A percentile compares a stretch with the other conserved stretches of the same genome.
Conservation (phyloP, 2,888 invertebrate species). For the Drosophila gaucha region DNA sequence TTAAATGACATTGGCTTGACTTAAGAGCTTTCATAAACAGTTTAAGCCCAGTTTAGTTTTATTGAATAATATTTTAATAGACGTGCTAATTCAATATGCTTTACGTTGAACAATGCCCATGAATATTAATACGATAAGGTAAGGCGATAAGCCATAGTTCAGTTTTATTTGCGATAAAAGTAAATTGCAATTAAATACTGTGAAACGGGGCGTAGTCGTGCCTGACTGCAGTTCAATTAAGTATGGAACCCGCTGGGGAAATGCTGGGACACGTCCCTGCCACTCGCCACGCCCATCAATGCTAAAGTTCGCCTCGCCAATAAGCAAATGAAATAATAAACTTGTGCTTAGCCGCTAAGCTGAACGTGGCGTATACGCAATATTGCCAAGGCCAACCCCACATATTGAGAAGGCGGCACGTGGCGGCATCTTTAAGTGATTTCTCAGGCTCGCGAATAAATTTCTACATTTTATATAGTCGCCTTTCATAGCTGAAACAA, state of each 20-base stretch:
- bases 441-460: conserved; percentile 36
- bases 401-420: conserved; percentile 26
- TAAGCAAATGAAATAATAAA: conserved; percentile 56
- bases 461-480: conserved; percentile 41
- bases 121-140: background rate
- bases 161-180: conserved; percentile 4
- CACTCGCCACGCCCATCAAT: conserved; percentile 34
- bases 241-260: conserved; percentile 17
- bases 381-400: conserved; percentile 22
- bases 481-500: conserved; percentile 9
- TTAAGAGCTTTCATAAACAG: background rate
- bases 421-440: conserved; percentile 47
- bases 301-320: conserved; percentile 27
- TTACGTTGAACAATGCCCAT: no score
- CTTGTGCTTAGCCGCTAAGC: conserved; percentile 17
- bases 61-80: background rate
- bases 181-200: conserved; percentile 36
- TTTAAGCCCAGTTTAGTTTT: background rate
- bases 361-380: conserved; percentile 50
- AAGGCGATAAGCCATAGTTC: background rate
- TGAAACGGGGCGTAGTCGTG: conserved; percentile 18
- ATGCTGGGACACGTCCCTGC: conserved; percentile 28
- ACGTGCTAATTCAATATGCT: background rate
- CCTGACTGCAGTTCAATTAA: conserved; percentile 48
- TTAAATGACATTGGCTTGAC: no score